Evolutionary conservation across 2,888 invertebrate genomes (phyloP).

Genomic region (Lacanobia oleracea): DNA sequence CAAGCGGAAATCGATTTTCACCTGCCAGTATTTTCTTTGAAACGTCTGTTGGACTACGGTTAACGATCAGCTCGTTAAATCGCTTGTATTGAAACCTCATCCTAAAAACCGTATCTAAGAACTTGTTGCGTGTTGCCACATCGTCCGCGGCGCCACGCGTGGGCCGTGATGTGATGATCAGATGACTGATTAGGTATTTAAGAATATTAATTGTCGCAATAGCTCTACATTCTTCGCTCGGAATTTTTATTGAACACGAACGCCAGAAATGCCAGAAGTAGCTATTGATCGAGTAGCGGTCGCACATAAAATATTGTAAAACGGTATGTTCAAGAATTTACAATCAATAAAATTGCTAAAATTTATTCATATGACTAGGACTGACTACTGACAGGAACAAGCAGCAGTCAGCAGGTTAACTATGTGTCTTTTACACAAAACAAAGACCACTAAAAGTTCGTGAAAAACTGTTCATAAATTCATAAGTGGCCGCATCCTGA

Average conservation of each 20-base stretch:
- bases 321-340: conserved; percentile 11
- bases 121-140: conserved; percentile 67
- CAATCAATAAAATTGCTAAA: conserved; percentile 1
- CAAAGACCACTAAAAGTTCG: conserved; percentile 33
- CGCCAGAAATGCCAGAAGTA: conserved; percentile 58
- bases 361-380: background rate
- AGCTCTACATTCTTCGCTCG: conserved; percentile 75
- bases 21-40: background rate
- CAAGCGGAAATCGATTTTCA: conserved; percentile 22
- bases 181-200: conserved; percentile 88
- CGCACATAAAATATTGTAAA: conserved; percentile 32
- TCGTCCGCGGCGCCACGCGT: conserved; percentile 82
- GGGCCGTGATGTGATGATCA: conserved; percentile 83
- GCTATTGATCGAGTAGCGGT: conserved; percentile 43
- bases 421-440: conserved; percentile 7
- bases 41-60: conserved; percentile 2
- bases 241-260: conserved; percentile 76
- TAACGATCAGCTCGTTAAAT: conserved; percentile 35
- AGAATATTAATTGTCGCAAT: conserved; percentile 86
- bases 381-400: background rate
- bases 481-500: conserved; percentile 1
- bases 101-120: conserved; percentile 56
- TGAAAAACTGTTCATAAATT: background rate
- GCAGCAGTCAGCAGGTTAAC: background rate
- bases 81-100: conserved; percentile 63